Conservation (phyloP, 2,113 vertebrate species). For the Cardinalis cardinalis region DNA sequence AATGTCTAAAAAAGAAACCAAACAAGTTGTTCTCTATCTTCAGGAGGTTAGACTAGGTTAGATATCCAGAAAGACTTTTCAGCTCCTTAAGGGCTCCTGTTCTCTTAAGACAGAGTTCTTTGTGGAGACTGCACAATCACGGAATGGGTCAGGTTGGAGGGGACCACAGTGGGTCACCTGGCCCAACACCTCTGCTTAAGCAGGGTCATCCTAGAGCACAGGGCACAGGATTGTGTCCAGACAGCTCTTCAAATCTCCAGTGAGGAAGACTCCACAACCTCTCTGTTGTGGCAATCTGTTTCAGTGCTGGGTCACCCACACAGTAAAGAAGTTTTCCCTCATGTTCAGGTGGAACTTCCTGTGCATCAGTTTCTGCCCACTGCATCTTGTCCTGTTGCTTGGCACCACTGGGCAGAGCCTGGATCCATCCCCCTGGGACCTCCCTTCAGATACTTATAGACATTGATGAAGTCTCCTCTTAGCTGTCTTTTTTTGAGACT, state of each 20-base stretch:
- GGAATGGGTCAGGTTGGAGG: not conserved
- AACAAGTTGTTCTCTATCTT: not conserved
- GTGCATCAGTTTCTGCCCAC: not conserved
- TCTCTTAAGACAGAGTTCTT: not conserved
- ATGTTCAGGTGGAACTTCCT: not conserved
- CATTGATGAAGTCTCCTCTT: not conserved
- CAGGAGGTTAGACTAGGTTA: not conserved
- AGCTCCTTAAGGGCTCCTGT: not conserved
- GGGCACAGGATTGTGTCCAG: not conserved
- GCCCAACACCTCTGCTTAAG: rapidly evolving
- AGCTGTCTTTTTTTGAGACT: not conserved
- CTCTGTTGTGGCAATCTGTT: not conserved
- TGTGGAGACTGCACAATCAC: not conserved
- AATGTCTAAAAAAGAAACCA: not conserved
- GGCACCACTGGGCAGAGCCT: rapidly evolving
- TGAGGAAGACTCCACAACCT: not conserved
- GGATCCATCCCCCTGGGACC: too few relatives aligned
- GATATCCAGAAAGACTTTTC: not conserved
- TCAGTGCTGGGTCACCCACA: not conserved
- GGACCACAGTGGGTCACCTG: not conserved
- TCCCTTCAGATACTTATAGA: not conserved
- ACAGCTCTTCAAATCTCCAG: not conserved
- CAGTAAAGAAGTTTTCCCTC: not conserved
- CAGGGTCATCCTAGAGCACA: not conserved
- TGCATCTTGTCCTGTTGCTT: not conserved